Percentiles rank a stretch among this genome's conserved stretches.
Evolutionary conservation across 1,140 invertebrate genomes (phyloP).

Genomic region (Pteromalus puparum): DNA sequence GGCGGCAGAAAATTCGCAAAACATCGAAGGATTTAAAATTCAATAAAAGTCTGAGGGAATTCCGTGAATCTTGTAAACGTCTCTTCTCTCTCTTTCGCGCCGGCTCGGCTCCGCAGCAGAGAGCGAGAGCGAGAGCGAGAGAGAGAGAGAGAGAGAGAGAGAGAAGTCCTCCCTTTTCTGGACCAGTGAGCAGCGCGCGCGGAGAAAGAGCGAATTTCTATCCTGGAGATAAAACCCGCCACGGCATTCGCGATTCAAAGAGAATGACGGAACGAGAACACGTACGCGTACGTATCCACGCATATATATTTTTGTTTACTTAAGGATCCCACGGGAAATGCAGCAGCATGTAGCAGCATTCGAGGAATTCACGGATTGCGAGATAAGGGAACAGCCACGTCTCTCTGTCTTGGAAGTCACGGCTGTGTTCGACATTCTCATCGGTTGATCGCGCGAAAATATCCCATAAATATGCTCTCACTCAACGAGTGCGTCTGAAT

Average conservation of each 20-base stretch:
- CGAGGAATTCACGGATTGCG: not conserved
- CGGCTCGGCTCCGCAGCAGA: not conserved
- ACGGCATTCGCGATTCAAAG: conserved; percentile 48
- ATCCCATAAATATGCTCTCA: conserved; percentile 40
- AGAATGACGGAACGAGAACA: conserved; percentile 48
- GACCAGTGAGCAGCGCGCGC: not conserved
- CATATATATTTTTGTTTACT: conserved; percentile 40
- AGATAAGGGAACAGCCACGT: not conserved
- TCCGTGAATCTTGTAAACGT: conserved; percentile 54
- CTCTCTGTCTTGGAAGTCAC: not conserved
- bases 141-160: not conserved
- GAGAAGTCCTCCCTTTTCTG: conserved; percentile 30
- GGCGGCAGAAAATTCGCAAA: conserved; percentile 42
- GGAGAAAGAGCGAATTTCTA: conserved; percentile 33
- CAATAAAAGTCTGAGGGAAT: conserved; percentile 54
- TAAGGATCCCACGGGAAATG: conserved; percentile 34
- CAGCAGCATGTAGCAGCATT: not conserved
- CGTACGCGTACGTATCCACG: conserved; percentile 24
- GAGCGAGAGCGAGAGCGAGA: not conserved
- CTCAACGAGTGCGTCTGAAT: conserved; percentile 6
- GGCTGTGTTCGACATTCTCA: conserved; percentile 2
- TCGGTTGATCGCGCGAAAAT: conserved; percentile 44
- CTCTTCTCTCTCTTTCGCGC: conserved; percentile 3
- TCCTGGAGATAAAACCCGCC: conserved; percentile 44
- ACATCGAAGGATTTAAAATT: conserved; percentile 55